Conservation (phyloP, 2,888 invertebrate species). For the Netelia virgata region DNA sequence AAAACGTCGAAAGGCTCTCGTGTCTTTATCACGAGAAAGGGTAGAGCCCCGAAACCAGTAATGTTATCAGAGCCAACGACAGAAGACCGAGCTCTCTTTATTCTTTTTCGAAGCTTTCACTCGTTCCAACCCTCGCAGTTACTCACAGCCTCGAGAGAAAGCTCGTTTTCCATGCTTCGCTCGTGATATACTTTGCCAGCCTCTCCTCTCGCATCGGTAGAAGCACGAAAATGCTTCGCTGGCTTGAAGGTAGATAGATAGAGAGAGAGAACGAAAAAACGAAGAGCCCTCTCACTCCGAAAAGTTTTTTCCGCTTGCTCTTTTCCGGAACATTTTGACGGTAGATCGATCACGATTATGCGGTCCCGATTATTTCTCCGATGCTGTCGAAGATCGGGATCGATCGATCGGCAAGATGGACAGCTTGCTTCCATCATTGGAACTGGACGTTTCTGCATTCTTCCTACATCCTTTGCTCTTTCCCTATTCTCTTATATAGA, state of each 20-base stretch:
- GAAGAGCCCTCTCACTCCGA: neutral
- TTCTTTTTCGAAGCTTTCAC: neutral
- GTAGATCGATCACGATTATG: conserved; percentile 26
- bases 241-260: neutral
- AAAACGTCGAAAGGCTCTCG: neutral
- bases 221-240: conserved; percentile 13
- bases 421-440: neutral
- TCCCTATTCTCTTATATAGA: no score
- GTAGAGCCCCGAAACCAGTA: conserved; percentile 20
- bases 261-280: neutral
- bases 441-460: neutral
- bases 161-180: conserved; percentile 5
- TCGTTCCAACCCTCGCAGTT: neutral
- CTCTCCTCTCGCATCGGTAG: neutral
- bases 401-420: neutral
- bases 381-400: neutral
- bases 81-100: neutral
- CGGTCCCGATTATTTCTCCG: neutral
- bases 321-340: neutral
- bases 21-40: neutral
- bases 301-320: neutral
- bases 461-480: no score
- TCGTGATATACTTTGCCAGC: neutral
- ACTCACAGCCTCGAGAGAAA: neutral
- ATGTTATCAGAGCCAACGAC: conserved; percentile 29